Conservation (phyloP, 1,140 invertebrate genomes). For the Drosophila ohnishii region DNA sequence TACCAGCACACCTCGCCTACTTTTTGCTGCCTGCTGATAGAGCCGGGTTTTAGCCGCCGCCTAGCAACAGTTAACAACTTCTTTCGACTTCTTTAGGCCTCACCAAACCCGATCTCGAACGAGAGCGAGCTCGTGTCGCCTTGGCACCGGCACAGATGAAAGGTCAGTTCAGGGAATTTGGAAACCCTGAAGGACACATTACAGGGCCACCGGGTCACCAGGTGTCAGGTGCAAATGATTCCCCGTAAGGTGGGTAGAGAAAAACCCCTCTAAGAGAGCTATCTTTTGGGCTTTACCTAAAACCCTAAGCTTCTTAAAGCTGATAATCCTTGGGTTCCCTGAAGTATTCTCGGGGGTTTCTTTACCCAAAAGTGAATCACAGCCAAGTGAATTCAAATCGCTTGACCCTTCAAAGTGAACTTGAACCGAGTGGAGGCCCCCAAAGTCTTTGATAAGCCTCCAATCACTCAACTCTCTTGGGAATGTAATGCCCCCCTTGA, state of each 20-base stretch:
- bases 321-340: conserved; percentile 3
- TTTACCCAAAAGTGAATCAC: conserved; percentile 16
- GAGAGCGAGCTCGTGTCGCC: conserved; percentile 45
- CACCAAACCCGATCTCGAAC: conserved; percentile 19
- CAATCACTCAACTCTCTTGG: conserved; percentile 5
- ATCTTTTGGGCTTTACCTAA: neutral
- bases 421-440: conserved; percentile 36
- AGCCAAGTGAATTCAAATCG: neutral
- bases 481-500: conserved; percentile 15
- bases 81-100: conserved; percentile 17
- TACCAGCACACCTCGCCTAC: neutral
- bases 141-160: conserved; percentile 39
- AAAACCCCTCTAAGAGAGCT: too few relatives aligned
- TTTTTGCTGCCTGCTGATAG: conserved; percentile 41
- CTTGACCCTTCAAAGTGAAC: conserved; percentile 39
- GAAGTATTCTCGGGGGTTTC: conserved; percentile 1
- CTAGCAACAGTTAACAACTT: conserved; percentile 44
- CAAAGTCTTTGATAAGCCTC: conserved; percentile 32
- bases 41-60: conserved; percentile 33
- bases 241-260: neutral
- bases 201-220: conserved; percentile 19
- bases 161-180: conserved; percentile 47
- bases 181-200: conserved; percentile 7
- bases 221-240: conserved; percentile 8
- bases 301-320: neutral